These are phyloP conservation scores for Barbus barbus DNA, from an alignment of 2,113 vertebrate species.

Conservation along the genomic window DNA sequence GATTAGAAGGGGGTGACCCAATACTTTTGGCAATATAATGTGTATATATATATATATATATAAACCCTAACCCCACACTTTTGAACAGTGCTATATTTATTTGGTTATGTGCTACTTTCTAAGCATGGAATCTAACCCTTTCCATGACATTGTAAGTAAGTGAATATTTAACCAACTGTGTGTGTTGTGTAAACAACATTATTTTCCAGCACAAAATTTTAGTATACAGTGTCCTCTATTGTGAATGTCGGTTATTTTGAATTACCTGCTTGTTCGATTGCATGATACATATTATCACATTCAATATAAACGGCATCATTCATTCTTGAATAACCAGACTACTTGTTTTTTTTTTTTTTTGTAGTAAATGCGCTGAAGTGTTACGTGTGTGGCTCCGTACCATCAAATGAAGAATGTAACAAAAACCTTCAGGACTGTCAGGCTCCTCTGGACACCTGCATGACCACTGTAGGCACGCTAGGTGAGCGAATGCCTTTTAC, in stretches of 20 bases:
- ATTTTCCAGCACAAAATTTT: too few species aligned
- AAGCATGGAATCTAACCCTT: neutral
- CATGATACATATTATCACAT: too few species aligned
- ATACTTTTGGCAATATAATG: too few species aligned
- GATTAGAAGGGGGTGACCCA: too few species aligned
- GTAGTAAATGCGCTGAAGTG: conserved; percentile 62
- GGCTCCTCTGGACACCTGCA: conserved; percentile 66
- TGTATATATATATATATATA: too few species aligned
- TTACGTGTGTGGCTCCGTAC: conserved; percentile 61
- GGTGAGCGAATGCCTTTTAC: conserved; percentile 55
- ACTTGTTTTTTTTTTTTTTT: neutral
- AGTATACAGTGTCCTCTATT: too few species aligned
- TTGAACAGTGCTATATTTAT: too few species aligned
- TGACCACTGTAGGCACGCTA: conserved; percentile 62
- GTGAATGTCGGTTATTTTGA: neutral
- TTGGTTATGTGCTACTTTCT: too few species aligned
- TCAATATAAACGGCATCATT: neutral
- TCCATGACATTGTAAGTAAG: neutral
- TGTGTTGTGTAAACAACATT: neutral
- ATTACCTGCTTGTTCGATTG: too few species aligned
- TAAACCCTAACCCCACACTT: too few species aligned
- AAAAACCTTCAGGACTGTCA: conserved; percentile 52
- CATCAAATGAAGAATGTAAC: conserved; percentile 68
- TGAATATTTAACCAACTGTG: neutral
- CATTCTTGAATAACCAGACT: neutral